Percentiles rank a stretch among this genome's conserved stretches.
These are phyloP conservation scores for Polyommatus iphigenia DNA, from an alignment of 2,888 invertebrate genomes.

Conservation along the genomic window DNA sequence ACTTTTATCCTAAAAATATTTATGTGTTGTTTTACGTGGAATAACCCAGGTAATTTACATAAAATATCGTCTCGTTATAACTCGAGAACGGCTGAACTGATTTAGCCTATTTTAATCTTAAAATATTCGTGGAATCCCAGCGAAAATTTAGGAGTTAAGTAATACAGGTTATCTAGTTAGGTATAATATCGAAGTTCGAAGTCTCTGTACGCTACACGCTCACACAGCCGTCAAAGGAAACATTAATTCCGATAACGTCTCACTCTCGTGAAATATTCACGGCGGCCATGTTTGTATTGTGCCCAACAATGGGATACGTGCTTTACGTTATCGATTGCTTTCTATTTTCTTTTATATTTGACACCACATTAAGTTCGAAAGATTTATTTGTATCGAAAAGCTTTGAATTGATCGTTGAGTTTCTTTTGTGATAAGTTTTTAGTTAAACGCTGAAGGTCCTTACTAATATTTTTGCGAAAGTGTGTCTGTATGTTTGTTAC, in stretches of 20 bases:
- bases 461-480: too few relatives aligned
- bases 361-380: neutral
- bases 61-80: too few relatives aligned
- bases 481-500: too few relatives aligned
- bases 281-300: constrained; percentile 36
- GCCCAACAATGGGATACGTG: constrained; percentile 18
- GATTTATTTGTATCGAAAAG: neutral
- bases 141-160: too few relatives aligned
- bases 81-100: too few relatives aligned
- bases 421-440: neutral
- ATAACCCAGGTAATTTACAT: too few relatives aligned
- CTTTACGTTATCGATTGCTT: constrained; percentile 11
- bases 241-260: constrained; percentile 48
- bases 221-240: constrained; percentile 36
- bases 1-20: too few relatives aligned
- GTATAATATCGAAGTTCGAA: neutral
- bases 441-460: neutral
- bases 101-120: too few relatives aligned
- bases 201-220: neutral
- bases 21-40: too few relatives aligned
- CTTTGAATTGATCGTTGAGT: neutral
- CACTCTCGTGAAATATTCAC: constrained; percentile 55
- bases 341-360: constrained; percentile 2
- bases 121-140: too few relatives aligned
- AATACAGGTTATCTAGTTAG: neutral